Conservation (phyloP, 2,888 invertebrate genomes). For the Pseudococcus jackbeardsleyi region DNA sequence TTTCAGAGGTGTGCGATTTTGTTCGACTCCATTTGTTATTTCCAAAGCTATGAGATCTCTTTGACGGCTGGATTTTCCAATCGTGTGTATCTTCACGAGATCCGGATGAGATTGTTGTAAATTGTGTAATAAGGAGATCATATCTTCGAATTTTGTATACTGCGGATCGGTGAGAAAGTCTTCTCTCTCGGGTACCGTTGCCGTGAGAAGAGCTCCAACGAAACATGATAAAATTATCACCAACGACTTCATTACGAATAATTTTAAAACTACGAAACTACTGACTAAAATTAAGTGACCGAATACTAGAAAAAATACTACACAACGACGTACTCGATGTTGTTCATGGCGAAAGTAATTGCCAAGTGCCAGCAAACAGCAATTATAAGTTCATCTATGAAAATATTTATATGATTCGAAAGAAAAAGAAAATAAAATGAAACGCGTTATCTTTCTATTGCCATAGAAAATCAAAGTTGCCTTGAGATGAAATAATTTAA, state of each 20-base stretch:
- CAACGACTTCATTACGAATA: constrained; percentile 15
- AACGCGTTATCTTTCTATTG: constrained; percentile 23
- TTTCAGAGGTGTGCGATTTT: constrained; percentile 74
- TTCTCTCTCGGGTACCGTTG: constrained; percentile 61
- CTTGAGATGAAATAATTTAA: not conserved
- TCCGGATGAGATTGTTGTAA: constrained; percentile 78
- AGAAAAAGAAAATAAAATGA: not conserved
- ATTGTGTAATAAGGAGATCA: constrained; percentile 76
- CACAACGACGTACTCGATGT: not conserved
- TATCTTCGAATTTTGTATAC: constrained; percentile 81
- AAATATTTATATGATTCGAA: too few species aligned
- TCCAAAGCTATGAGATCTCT: constrained; percentile 86
- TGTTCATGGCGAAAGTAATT: not conserved
- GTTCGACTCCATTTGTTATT: constrained; percentile 78
- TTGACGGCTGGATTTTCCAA: constrained; percentile 77
- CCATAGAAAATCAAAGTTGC: not conserved
- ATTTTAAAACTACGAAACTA: constrained; percentile 29
- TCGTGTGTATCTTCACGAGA: constrained; percentile 78
- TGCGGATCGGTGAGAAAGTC: constrained; percentile 67
- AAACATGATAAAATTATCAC: constrained; percentile 30
- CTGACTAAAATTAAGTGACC: not conserved
- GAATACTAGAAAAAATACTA: not conserved
- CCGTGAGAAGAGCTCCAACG: not conserved
- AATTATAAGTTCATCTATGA: too few species aligned
- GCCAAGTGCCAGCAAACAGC: not conserved